Base-by-base conservation (phyloP, 2,113 vertebrate species). In the Heterochromis multidens region DNA sequence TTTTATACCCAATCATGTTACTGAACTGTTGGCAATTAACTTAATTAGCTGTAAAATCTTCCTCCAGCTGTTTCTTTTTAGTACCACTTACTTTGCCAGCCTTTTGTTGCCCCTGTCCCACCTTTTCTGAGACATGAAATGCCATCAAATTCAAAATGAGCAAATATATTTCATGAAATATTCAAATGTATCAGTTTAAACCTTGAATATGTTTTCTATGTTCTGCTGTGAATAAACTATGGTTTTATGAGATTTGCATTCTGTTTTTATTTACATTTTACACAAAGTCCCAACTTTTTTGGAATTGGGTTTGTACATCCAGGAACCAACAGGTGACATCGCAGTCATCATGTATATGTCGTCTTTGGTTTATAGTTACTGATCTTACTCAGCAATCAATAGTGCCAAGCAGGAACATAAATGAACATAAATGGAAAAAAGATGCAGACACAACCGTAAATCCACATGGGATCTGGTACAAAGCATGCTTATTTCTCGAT, bases 401-500 rank as follows among this genome's bases (percentile, higher is more conserved):
- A 58, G 16, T 43, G 12, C 14, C 49, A 40, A 35, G 23, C 31
- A 9, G 25, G 37, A 59, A 49, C 67, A 80, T 49, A 63, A 59
- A 21, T 80, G 57, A 1, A 80, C 80, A 35, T 25, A 72, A 67
- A 74, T 1, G 4, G 70, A 82, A 33, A 60, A 52, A 52, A 87
- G 40, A 86, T 52, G 1, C 77, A 54, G 33, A 12, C 84, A 76
- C 19, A 56, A 1, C 5, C 23, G 13, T 27, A 35, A 80, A 84
- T 60, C 65, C 49, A 84, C 40, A 84, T 77, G 79, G 61, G 76
- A 88, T 49, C 77, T n/a, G 59, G 40, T 37, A 43, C 60, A 85
- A 33, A 63, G 84, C 31, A 82, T 49, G 59, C 83, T 46, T 72
- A 82, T 83, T 84, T 81, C 59, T 78, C 16, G 11, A 54, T 63